phyloP scores from a whole-genome alignment of 2,888 invertebrate genomes.

The Graphium colonna region DNA sequence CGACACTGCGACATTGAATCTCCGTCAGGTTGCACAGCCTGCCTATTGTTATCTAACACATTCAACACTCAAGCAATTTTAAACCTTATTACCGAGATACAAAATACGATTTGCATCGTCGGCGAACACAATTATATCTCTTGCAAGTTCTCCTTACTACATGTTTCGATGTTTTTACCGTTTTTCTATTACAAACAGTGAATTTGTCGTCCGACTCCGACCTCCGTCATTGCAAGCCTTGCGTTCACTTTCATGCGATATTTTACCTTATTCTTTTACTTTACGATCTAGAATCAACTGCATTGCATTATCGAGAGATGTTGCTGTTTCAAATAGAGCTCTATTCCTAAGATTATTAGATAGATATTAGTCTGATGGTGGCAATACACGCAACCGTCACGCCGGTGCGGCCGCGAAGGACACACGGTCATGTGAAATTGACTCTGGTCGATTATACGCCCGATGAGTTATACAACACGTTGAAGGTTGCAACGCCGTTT shows the following conservation, averaged over 20 bases:
- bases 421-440: conserved; percentile 19
- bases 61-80: neutral
- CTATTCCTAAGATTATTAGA: neutral
- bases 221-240: conserved; percentile 13
- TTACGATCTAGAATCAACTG: neutral
- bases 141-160: neutral
- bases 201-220: conserved; percentile 17
- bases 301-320: neutral
- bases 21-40: conserved; percentile 2
- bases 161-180: conserved; percentile 18
- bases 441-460: conserved; percentile 21
- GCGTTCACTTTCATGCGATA: neutral
- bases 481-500: conserved; percentile 7
- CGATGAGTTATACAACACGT: conserved; percentile 13
- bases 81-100: neutral
- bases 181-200: conserved; percentile 23
- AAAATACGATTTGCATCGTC: neutral
- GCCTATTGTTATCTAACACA: neutral
- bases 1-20: conserved; percentile 8
- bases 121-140: neutral
- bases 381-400: conserved; percentile 10
- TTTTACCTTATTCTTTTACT: neutral
- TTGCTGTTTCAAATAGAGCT: conserved; percentile 2
- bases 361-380: conserved; percentile 1
- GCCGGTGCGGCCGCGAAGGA: conserved; percentile 19